Evolutionary conservation across 2,888 invertebrate genomes (phyloP), one percentile per base, ranked within the genome.

Genomic region (Griposia aprilina): DNA sequence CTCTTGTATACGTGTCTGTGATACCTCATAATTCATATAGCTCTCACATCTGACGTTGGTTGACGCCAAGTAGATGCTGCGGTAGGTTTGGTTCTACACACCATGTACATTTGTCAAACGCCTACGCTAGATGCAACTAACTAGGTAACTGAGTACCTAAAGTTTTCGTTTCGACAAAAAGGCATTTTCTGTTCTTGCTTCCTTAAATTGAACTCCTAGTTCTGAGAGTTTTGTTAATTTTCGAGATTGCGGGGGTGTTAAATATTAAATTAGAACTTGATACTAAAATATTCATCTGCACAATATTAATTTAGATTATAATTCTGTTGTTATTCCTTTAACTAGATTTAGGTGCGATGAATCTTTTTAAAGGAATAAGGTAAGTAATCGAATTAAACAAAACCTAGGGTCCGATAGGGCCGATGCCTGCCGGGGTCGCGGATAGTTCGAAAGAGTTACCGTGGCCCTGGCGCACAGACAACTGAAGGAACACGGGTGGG

Each of bases 301-400:
- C 26, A 75, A 50, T 75, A 70, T 69, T 20, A 72, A 48, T 72
- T 50, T 13, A 20, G n/a, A 75, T 20, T 74, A 45, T 73, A 23
- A 69, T 15, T 20, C 13, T 26, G 1, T 36, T 41, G 6, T 72
- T 74, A 73, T 26, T 55, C 23, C 30, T 45, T n/a, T 74, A 8
- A 74, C n/a, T n/a, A 36, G 30, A 59, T 11, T 59, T n/a, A 59
- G 15, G 17, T 36, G n/a, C 3, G 17, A 17, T n/a, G n/a, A 36
- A 60, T n/a, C 17, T 17, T 23, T 57, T 68, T 23, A 36, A 30
- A 57, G 6, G 10, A 30, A 30, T 55, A 10, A 23, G 23, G 10
- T 30, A 68, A 68, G 59, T 30, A 52, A 15, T 30, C 15, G 5
- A 30, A 52, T 15, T 30, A 15, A 55, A 20, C 4, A 26, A 48